A percentile compares a stretch with the other conserved stretches of the same genome.
Conservation (phyloP, 1,140 invertebrate species). For the Habropoda laboriosa region DNA sequence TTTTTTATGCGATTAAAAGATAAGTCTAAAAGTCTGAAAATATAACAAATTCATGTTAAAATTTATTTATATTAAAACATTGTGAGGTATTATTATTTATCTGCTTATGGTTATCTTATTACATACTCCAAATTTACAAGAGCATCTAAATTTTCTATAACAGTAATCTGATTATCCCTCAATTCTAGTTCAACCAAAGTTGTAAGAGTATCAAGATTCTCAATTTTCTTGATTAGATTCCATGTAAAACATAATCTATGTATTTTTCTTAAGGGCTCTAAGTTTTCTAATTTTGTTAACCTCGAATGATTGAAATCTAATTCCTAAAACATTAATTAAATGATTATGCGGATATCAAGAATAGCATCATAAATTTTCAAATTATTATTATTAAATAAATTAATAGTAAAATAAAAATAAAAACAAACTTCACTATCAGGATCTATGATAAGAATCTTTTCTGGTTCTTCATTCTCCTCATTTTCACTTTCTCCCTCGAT, state of each 20-base stretch:
- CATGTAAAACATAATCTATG: constrained; percentile 94
- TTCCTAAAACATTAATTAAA: constrained; percentile 80
- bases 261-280: constrained; percentile 88
- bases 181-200: constrained; percentile 94
- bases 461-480: constrained; percentile 68
- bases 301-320: constrained; percentile 94
- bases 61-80: not conserved
- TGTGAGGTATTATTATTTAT: not conserved
- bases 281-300: constrained; percentile 91
- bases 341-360: constrained; percentile 1
- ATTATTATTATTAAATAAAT: not conserved
- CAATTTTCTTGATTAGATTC: constrained; percentile 98
- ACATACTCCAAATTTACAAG: constrained; percentile 95
- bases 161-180: constrained; percentile 97
- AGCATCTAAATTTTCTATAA: constrained; percentile 93
- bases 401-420: constrained; percentile 11
- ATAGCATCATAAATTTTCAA: not conserved
- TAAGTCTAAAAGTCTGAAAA: constrained; percentile 92
- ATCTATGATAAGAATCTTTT: constrained; percentile 78
- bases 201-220: constrained; percentile 89
- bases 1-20: constrained; percentile 98
- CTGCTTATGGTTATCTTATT: constrained; percentile 1
- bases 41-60: constrained; percentile 34
- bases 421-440: constrained; percentile 74
- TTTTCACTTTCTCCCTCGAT: constrained; percentile 66